Evolutionary conservation across 2,888 invertebrate genomes (phyloP), one percentile per base, ranked within the genome.

Genomic region (Aelia acuminata): DNA sequence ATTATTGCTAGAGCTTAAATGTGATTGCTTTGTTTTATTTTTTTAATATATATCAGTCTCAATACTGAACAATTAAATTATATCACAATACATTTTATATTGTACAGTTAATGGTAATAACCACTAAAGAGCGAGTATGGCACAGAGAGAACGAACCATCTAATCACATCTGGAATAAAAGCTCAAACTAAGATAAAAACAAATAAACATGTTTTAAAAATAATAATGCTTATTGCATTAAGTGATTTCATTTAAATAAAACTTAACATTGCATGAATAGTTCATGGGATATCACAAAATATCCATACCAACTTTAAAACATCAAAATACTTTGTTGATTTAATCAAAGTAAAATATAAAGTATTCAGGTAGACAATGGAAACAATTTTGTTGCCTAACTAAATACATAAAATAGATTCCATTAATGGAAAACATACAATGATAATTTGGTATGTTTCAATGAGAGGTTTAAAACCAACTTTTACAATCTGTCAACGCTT

Each of bases 71-170:
- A 43, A 26, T 26, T 49, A 50, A 35, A 47, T 53, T 53, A 50
- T 85, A 50, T 85, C 85, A 84, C 85, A 85, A 50, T 85, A 85
- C 53, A 85, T 8, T 49, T 84, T 22, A 84, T 43, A 84, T 84
- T 84, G 84, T 43, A 47, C 47, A 43, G 22, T 84, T 15, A 49
- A 84, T 18, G 13, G 11, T 48, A 48, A 39, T 31, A 84, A 48
- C 20, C 47, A 84, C 26, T 49, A 84, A 7, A 84, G 1, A 26
- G 31, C 8, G n/a, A 47, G 48, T 43, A 49, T 47, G 48, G 47
- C 48, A 49, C 48, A 35, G 13, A 84, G 43, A 18, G 84, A 26
- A 43, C 49, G 84, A 26, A 43, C 49, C 49, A 84, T 49, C 47
- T 49, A 84, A 84, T 84, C 47, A 7, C 43, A 26, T 70, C 63